Evolutionary conservation across 2,113 vertebrate species (phyloP), one percentile per base, ranked within the genome.

Genomic region (Passer domesticus): DNA sequence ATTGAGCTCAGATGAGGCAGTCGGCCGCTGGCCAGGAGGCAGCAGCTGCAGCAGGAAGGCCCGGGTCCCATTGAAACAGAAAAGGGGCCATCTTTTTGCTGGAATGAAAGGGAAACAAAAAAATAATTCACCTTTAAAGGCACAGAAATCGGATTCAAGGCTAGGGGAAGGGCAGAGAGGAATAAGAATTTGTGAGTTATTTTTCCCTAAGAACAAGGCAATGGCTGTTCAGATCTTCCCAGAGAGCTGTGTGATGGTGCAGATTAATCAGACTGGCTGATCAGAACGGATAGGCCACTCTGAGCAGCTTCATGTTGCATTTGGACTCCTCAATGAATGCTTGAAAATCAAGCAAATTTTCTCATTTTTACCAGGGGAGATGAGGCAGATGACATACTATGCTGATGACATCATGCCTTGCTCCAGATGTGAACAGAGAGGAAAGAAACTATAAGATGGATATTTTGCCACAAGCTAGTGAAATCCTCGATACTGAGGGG

Each of bases 361-460:
- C 79, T 89, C 60, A 23, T 87, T 92, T 96, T 92, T 92, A 87
- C 56, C 88, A 73, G 52, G 69, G 80, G 86, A 96, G 93, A 96
- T 92, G 93, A 94, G 80, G 66, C 90, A 89, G 88, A 94, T 93
- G 88, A 72, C 93, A 95, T 96, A n/a, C 69, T 49, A 43, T 66
- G 53, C 49, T 82, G 76, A 92, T 92, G 94, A 95, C 77, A 93
- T 93, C 96, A 89, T 83, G 69, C 69, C 73, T 92, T 0, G 0
- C 24, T 95, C 95, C 95, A 96, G 95, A 96, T 96, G 94, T 94
- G 94, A 87, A 78, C 69, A 89, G 76, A 66, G 69, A 78, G 30
- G 62, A 68, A 87, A 55, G 59, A 95, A 88, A 88, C 9, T 78
- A 8, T 62, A 64, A 84, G 66, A 89, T 31, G 70, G 73, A 66